Conservation (phyloP, 1,140 invertebrate species). For the Galleria mellonella region DNA sequence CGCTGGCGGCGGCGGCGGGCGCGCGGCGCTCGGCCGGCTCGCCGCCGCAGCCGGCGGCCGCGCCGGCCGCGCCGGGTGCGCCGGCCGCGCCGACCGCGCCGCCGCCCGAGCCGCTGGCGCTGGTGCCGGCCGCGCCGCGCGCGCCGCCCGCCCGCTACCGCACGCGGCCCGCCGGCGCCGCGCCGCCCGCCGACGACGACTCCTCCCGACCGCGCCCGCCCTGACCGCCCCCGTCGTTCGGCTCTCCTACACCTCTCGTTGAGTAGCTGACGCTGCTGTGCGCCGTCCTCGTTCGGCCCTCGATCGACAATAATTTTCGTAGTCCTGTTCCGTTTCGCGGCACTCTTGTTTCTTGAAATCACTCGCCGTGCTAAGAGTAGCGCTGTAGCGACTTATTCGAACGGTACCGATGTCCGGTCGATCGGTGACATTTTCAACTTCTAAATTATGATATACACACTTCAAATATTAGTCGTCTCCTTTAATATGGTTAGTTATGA, state of each 20-base stretch:
- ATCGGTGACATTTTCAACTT: too few species aligned
- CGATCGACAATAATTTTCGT: slow-evolving; percentile 20
- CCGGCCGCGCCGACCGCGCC: neutral
- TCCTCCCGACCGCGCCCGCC: slow-evolving; percentile 67
- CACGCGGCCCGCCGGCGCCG: slow-evolving; percentile 11
- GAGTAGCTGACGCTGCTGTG: slow-evolving; percentile 70
- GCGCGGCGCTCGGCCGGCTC: neutral
- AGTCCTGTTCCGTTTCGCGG: neutral
- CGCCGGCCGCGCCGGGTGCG: neutral
- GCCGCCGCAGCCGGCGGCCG: neutral
- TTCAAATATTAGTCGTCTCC: too few species aligned
- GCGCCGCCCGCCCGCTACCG: slow-evolving; percentile 68
- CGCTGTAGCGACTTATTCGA: too few species aligned
- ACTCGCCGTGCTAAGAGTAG: too few species aligned
- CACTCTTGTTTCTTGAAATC: too few species aligned
- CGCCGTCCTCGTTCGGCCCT: slow-evolving; percentile 9
- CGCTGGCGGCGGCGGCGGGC: slow-evolving; percentile 28
- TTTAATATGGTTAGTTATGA: too few species aligned
- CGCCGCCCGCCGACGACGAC: slow-evolving; percentile 39
- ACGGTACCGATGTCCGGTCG: too few species aligned
- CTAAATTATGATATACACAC: too few species aligned
- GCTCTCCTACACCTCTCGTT: slow-evolving; percentile 85
- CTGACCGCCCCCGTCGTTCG: slow-evolving; percentile 82
- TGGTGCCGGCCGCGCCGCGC: slow-evolving; percentile 81
- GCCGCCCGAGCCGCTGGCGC: slow-evolving; percentile 80